Evolutionary conservation across 2,113 vertebrate species (phyloP), one percentile per base, ranked within the genome.

Genomic region (Gnathonemus longibarbis): DNA sequence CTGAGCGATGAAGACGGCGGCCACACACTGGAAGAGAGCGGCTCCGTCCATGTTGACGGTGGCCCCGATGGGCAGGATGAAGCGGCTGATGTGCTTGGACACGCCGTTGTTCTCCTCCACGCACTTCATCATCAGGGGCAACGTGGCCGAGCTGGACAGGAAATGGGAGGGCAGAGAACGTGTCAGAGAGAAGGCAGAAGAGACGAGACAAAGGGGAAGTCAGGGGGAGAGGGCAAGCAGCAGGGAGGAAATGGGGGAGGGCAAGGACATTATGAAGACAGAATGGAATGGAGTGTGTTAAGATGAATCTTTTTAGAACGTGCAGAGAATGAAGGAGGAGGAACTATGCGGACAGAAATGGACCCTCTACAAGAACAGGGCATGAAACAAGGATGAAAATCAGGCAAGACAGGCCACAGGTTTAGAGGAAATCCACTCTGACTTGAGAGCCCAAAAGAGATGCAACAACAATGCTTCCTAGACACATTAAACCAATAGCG

Each of bases 31-130:
- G 94, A 98, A 98, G 62, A 97, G 96, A 0, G 98, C 97, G 0
- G 98, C 97, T 0, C 98, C 98, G 0, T 98, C 98, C 98, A 98
- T 98, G 95, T 98, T 98, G 88, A 98, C 97, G 0, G 98, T 98
- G 15, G 97, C 97, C 0, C 98, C 98, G 0, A 98, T 98, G 74
- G 98, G 98, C 45, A 98, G 95, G 92, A 98, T 97, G 92, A 98
- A 98, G 6, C 97, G 96, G 93, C 98, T 98, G 94, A 98, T 98
- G 86, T 97, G 97, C 89, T 96, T 98, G 21, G 96, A 95, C 3
- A 98, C 94, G 0, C 97, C 96, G 0, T 98, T 98, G 45, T 95
- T 97, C 92, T 98, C 97, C 93, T 98, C 97, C 49, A 98, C 96
- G 0, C 96, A 97, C 92, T 97, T 97, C 96, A 98, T 98, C 98